Evolutionary conservation across 2,797 vertebrate genomes (phyloP).

Genomic region (Poecilia velifera): DNA sequence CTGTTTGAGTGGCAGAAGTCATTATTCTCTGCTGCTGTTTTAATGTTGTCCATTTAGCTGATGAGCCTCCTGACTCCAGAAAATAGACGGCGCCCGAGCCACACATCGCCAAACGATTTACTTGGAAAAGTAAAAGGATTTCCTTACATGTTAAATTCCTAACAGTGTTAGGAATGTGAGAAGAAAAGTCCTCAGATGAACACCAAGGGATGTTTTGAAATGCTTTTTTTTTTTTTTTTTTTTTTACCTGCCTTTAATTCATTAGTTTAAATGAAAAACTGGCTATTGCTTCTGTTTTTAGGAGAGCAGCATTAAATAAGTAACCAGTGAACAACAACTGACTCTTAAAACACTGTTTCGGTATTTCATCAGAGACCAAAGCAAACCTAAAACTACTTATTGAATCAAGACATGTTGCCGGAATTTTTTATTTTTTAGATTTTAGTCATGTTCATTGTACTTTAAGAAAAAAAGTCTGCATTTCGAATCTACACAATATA

Average conservation of each 20-base stretch:
- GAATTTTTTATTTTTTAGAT: neutral
- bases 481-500: too few species aligned
- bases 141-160: constrained; percentile 72
- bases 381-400: neutral
- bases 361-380: neutral
- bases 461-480: neutral
- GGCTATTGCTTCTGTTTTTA: constrained; percentile 25
- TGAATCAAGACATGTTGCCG: neutral
- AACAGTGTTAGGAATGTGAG: constrained; percentile 65
- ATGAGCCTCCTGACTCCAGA: constrained; percentile 76
- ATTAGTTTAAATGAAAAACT: constrained; percentile 23
- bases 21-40: constrained; percentile 84
- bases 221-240: constrained; percentile 28
- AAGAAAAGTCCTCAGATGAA: constrained; percentile 65
- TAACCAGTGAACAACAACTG: neutral
- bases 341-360: constrained; percentile 6
- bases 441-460: neutral
- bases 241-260: constrained; percentile 28
- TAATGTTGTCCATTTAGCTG: constrained; percentile 86
- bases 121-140: constrained; percentile 68
- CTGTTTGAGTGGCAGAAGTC: constrained; percentile 85
- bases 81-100: constrained; percentile 76
- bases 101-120: constrained; percentile 78
- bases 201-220: constrained; percentile 48
- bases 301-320: constrained; percentile 34